Evolutionary conservation across 2,888 invertebrate genomes (phyloP).

Genomic region (Melipona bicolor): DNA sequence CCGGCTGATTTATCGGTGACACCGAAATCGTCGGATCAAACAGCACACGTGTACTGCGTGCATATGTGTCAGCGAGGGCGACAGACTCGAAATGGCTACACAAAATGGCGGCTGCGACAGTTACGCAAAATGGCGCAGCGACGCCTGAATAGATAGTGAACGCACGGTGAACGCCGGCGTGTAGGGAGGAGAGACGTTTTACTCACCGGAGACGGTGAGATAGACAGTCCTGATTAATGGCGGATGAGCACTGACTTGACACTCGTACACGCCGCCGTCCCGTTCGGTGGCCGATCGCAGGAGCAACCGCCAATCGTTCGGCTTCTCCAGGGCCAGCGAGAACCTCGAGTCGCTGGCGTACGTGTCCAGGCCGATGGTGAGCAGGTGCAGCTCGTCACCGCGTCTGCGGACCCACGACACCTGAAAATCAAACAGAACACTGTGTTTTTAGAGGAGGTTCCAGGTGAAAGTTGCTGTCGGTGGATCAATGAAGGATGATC

Average conservation of each 20-base stretch:
- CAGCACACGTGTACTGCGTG: slow-evolving; percentile 25
- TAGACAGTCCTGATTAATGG: slow-evolving; percentile 89
- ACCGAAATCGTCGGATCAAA: slow-evolving; percentile 63
- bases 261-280: slow-evolving; percentile 92
- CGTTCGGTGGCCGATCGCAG: slow-evolving; percentile 90
- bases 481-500: no score
- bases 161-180: not conserved
- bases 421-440: slow-evolving; percentile 63
- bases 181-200: slow-evolving; percentile 40
- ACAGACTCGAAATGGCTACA: no score
- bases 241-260: slow-evolving; percentile 92
- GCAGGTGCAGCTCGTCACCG: slow-evolving; percentile 79
- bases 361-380: slow-evolving; percentile 79
- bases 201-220: slow-evolving; percentile 90
- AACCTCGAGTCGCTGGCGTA: slow-evolving; percentile 86
- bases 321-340: slow-evolving; percentile 89
- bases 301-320: slow-evolving; percentile 91
- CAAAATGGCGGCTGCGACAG: no score
- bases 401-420: slow-evolving; percentile 82
- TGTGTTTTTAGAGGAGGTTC: not conserved
- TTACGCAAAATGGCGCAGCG: no score
- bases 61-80: no score
- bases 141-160: no score
- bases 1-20: slow-evolving; percentile 60
- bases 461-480: not conserved